Percentiles rank a stretch among this genome's conserved stretches.
Conservation (phyloP, 2,113 vertebrate genomes). For the Eurypyga helias region DNA sequence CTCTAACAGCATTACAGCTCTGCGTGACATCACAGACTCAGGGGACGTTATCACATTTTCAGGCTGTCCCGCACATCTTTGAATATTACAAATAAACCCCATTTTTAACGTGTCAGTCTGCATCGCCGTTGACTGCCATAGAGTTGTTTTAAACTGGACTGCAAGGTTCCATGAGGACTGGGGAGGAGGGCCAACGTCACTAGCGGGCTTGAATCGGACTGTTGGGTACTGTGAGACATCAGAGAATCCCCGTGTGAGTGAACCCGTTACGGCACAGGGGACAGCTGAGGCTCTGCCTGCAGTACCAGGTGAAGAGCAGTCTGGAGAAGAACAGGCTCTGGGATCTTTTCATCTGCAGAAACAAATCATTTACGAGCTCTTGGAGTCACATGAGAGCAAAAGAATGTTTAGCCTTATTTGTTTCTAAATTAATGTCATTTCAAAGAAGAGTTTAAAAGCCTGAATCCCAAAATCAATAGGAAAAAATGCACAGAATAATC, state of each 20-base stretch:
- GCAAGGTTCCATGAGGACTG: not conserved
- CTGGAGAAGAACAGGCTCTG: not conserved
- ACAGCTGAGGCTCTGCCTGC: not conserved
- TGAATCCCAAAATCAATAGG: not conserved
- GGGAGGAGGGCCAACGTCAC: not conserved
- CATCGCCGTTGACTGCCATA: not conserved
- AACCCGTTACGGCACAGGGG: not conserved
- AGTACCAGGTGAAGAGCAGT: not conserved
- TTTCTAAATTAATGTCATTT: not conserved
- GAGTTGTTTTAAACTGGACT: not conserved
- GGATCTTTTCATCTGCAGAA: not conserved
- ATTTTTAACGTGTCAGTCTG: not conserved
- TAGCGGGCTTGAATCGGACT: not conserved
- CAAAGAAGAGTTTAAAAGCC: not conserved
- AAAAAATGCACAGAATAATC: not conserved
- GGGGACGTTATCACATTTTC: not conserved
- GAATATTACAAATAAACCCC: not conserved
- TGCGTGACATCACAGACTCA: not conserved
- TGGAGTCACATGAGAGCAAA: fast-evolving
- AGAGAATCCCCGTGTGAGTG: not conserved
- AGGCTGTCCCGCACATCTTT: not conserved
- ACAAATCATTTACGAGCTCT: not conserved
- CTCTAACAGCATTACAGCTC: not conserved
- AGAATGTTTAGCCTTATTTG: not conserved
- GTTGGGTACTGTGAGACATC: not conserved